A percentile compares a stretch with the other conserved stretches of the same genome.
These are phyloP conservation scores for Galerucella calmariensis DNA, from an alignment of 2,888 invertebrate species.

Conservation along the genomic window DNA sequence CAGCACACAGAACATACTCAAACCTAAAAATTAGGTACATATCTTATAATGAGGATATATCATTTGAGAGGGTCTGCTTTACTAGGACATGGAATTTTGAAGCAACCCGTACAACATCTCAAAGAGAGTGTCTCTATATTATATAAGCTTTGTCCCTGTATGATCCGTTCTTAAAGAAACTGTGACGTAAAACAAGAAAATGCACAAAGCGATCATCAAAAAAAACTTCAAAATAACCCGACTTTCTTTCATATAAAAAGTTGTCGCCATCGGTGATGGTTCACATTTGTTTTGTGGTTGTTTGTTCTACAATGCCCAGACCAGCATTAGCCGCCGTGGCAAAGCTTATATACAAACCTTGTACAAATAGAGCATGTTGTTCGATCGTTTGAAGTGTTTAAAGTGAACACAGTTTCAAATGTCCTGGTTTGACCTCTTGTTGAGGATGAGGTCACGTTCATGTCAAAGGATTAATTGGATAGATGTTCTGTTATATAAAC, in stretches of 20 bases:
- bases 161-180: neutral
- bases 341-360: slow-evolving; percentile 44
- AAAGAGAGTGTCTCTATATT: neutral
- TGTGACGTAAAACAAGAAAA: neutral
- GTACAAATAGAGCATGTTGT: slow-evolving; percentile 49
- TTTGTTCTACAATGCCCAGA: slow-evolving; percentile 39
- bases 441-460: slow-evolving; percentile 45
- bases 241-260: slow-evolving; percentile 16
- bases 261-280: slow-evolving; percentile 27
- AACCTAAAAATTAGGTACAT: neutral
- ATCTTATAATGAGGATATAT: neutral
- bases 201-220: neutral
- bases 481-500: slow-evolving; percentile 46
- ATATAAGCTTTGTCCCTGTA: neutral
- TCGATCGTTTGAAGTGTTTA: slow-evolving; percentile 53
- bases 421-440: slow-evolving; percentile 46
- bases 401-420: slow-evolving; percentile 50
- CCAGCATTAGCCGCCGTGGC: slow-evolving; percentile 22
- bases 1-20: too few species aligned
- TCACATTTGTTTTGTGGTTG: slow-evolving; percentile 42
- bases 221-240: neutral
- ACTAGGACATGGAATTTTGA: neutral
- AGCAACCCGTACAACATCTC: neutral
- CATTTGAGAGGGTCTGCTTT: neutral
- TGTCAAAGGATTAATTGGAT: slow-evolving; percentile 53